Base-by-base conservation (phyloP, 2,888 invertebrate genomes). In the Neoascia interrupta region DNA sequence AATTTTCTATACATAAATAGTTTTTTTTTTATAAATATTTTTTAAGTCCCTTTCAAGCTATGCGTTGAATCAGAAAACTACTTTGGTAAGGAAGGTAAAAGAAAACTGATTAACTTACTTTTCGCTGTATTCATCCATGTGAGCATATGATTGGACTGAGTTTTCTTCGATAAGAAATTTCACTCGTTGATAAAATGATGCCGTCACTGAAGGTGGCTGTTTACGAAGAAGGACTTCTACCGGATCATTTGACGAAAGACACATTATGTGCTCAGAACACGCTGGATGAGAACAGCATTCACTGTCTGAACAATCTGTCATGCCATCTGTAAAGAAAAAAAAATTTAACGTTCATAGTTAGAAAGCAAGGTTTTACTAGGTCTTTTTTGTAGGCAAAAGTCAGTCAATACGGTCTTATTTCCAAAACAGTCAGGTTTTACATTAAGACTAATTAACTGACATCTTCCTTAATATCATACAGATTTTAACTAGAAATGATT, bases 131-230 rank as follows among this genome's bases (percentile, higher is more conserved):
- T 98, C 97, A 90, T 96, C 96, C 92, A 96, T 94, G 88, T 97
- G 97, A 53, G 98, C 97, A 90, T 99, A 99, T 86, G 96, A 97
- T 90, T 99, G 99, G 74, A 99, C 98, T 81, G 97, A 97, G 89
- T 98, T 97, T 89, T 98, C 97, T 90, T 99, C 98, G 82, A 99
- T 97, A 83, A 99, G 93, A 90, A 99, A 99, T 88, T 97, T 96
- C 89, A 98, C 97, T 64, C 98, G 92, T 88, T 99, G 97, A 88
- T 97, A 97, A 91, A 99, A 99, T 26, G 97, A 97, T 2, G 98
- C 97, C 18, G 98, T 98, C 83, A 97, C 97, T 37, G 96, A 96
- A 1, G 98, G 97, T 1, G 98, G 97, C 85, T 98, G 97, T 89
- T 98, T 98, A 58, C 98, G 92, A 5, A 98, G 92, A 26, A 99